Evolutionary conservation across 2,888 invertebrate genomes (phyloP).

Genomic region (Papilio gigon): DNA sequence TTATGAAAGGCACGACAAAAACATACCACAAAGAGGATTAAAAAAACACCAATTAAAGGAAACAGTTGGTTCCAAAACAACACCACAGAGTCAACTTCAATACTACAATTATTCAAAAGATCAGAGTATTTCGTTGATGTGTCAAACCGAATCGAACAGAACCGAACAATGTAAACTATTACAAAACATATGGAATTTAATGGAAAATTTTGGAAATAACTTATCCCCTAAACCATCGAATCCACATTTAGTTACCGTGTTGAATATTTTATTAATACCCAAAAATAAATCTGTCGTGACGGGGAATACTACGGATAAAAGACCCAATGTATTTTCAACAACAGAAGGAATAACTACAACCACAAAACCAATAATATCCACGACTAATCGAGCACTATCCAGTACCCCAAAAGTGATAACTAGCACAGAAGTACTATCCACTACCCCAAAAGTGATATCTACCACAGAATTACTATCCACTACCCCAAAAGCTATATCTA

Average conservation of each 20-base stretch:
- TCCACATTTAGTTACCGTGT: slow-evolving; percentile 5
- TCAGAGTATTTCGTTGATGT: not conserved
- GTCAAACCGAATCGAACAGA: not conserved
- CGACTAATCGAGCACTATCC: not conserved
- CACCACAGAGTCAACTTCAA: not conserved
- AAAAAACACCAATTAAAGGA: not conserved
- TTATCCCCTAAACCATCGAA: not conserved
- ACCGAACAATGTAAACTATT: not conserved
- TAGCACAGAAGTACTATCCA: not conserved
- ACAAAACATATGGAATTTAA: not conserved
- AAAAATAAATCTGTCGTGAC: not conserved
- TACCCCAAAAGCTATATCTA: not conserved
- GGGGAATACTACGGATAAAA: not conserved
- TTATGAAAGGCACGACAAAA: not conserved
- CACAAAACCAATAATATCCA: not conserved
- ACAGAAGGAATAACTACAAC: not conserved
- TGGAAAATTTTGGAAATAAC: not conserved
- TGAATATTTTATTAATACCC: not conserved
- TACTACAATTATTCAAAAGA: not conserved
- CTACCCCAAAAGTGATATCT: not conserved
- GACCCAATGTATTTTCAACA: not conserved
- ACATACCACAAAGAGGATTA: not conserved
- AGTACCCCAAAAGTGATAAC: not conserved
- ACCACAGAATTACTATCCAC: not conserved
- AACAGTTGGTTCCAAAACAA: not conserved